A percentile compares a stretch with the other conserved stretches of the same genome.
phyloP scores from a whole-genome alignment of 2,888 invertebrate species.

The Stomorhina lunata region DNA sequence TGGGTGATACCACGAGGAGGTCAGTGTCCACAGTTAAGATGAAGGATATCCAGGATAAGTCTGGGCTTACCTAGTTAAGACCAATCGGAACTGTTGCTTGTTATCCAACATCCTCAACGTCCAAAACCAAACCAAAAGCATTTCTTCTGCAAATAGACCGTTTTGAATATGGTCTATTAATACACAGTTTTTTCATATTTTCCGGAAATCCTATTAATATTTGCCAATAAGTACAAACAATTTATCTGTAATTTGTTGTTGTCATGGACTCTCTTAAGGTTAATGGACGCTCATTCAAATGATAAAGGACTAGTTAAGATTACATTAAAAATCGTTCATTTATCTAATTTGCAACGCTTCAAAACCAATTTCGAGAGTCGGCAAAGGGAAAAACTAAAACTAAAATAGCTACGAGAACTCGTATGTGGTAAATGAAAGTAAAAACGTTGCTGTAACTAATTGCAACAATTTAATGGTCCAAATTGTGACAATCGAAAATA shows the following conservation, averaged over 20 bases:
- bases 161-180: no score
- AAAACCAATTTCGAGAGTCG: conserved; percentile 37
- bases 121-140: no score
- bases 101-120: no score
- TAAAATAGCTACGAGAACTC: no score
- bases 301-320: conserved; percentile 49
- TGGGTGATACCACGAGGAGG: no score
- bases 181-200: no score
- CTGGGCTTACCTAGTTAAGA: no score
- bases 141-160: no score
- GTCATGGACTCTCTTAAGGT: conserved; percentile 42
- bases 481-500: conserved; percentile 75
- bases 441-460: conserved; percentile 60
- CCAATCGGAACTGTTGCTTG: no score
- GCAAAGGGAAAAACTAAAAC: conserved; percentile 19
- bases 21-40: no score
- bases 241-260: not conserved
- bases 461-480: conserved; percentile 79
- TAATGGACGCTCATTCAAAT: conserved; percentile 45
- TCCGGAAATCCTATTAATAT: no score
- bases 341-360: conserved; percentile 41
- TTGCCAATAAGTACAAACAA: not conserved
- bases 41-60: no score
- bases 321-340: conserved; percentile 52
- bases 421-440: conserved; percentile 33